Evolutionary conservation across 2,113 vertebrate genomes (phyloP), one percentile per base, ranked within the genome.

Genomic region (Onychostruthus taczanowskii): DNA sequence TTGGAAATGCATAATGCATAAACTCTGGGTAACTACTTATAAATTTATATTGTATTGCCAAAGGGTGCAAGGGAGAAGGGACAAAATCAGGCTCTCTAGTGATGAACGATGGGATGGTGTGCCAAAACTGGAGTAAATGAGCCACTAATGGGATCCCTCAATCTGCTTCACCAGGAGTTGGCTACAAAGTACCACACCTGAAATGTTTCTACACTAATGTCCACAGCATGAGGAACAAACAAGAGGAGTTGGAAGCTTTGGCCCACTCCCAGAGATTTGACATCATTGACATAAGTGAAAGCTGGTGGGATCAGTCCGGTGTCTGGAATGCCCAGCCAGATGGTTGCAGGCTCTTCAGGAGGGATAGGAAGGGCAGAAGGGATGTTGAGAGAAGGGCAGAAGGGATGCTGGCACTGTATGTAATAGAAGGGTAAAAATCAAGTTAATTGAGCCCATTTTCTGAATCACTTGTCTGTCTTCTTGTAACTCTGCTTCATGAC

Each of bases 391-490:
- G 7, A 10, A 58, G 31, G 43, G 43, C 44, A 50, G 43, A 58
- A 37, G 26, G 23, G 14, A 7, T 22, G 3, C 13, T 80, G 18
- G 24, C 14, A 44, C 6, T 37, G 12, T 28, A 4, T 5, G 3
- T 58, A 43, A 43, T 6, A 27, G 21, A 35, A 56, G 35, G 11
- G 31, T 30, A 47, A 74, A 43, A 88, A 49, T 9, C 43, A 61
- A 85, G 28, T 46, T 61, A 96, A 95, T 93, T 84, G 84, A 80
- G 70, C 7, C 52, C 43, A 61, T 94, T 84, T 76, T 94, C 87
- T 43, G 33, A 95, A 81, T 94, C 74, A 85, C 79, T 84, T 87
- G 31, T 93, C 90, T 94, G 83, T 90, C 91, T 68, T 59, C 50
- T 92, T 64, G 66, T 80, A 73, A 87, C 68, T 50, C 55, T 7